These are phyloP conservation scores for Lepidurus packardi DNA, from an alignment of 1,140 invertebrate species.

Conservation along the genomic window DNA sequence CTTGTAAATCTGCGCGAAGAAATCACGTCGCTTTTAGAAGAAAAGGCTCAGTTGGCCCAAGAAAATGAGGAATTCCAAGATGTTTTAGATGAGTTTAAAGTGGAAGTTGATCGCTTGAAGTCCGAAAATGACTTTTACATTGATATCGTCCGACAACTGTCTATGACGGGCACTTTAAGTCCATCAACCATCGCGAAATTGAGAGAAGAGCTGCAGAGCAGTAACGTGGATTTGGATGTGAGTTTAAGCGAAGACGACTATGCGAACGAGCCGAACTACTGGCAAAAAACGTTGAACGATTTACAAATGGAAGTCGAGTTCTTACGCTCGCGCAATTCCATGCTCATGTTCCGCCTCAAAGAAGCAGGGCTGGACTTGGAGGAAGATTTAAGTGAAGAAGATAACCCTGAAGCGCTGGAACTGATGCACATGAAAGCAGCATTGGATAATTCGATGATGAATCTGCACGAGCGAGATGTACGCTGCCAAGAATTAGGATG, in stretches of 20 bases:
- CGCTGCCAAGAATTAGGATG: constrained; percentile 80
- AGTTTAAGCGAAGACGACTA: constrained; percentile 38
- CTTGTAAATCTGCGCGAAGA: constrained; percentile 23
- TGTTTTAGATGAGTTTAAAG: constrained; percentile 31
- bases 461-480: constrained; percentile 79
- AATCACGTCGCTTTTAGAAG: constrained; percentile 18
- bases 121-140: constrained; percentile 35
- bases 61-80: constrained; percentile 33
- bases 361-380: constrained; percentile 33
- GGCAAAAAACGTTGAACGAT: constrained; percentile 34
- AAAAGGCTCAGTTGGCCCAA: constrained; percentile 29
- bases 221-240: constrained; percentile 30
- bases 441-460: constrained; percentile 73
- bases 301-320: constrained; percentile 36
- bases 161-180: constrained; percentile 30
- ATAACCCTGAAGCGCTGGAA: constrained; percentile 32
- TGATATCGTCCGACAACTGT: constrained; percentile 35
- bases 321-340: constrained; percentile 36
- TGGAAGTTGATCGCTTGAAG: constrained; percentile 24
- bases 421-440: constrained; percentile 47
- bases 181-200: constrained; percentile 36
- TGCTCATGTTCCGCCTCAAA: constrained; percentile 16
- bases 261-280: constrained; percentile 33
- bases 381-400: constrained; percentile 20
- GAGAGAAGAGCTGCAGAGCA: constrained; percentile 37